These are phyloP conservation scores for Microctonus brassicae DNA, from an alignment of 2,888 invertebrate genomes.

Conservation along the genomic window DNA sequence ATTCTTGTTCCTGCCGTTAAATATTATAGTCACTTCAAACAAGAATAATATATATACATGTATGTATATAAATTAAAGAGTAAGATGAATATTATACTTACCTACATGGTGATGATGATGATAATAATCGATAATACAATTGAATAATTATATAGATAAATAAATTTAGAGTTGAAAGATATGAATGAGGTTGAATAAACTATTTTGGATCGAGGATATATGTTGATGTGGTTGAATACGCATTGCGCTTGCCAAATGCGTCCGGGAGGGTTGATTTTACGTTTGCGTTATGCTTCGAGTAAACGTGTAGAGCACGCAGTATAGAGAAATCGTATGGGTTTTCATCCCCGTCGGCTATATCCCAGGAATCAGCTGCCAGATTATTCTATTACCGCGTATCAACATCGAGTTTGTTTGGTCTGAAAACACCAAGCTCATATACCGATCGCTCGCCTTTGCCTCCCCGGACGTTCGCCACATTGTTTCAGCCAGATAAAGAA, in stretches of 20 bases:
- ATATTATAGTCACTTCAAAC: no score
- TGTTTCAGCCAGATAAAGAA: conserved; percentile 78
- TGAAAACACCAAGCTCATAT: conserved; percentile 72
- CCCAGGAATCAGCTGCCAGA: conserved; percentile 73
- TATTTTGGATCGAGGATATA: neutral
- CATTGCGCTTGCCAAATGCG: conserved; percentile 27
- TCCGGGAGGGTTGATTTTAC: conserved; percentile 59
- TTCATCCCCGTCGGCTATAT: conserved; percentile 68
- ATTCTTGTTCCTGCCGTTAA: neutral
- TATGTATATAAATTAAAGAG: neutral
- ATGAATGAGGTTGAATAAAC: neutral
- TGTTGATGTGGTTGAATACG: neutral
- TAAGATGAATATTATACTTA: no score
- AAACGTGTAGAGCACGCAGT: conserved; percentile 32
- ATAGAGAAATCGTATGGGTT: conserved; percentile 63
- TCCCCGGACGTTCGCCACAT: conserved; percentile 67
- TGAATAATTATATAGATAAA: no score
- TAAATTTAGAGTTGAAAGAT: conserved; percentile 1
- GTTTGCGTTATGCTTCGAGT: conserved; percentile 23
- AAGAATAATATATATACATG: conserved; percentile 9
- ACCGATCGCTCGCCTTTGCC: conserved; percentile 42
- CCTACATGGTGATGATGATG: no score
- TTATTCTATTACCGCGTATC: conserved; percentile 81
- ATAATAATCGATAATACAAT: conserved; percentile 14
- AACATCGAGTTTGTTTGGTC: conserved; percentile 78